Conservation (phyloP, 2,797 vertebrate genomes). For the Hyperoplus immaculatus region DNA sequence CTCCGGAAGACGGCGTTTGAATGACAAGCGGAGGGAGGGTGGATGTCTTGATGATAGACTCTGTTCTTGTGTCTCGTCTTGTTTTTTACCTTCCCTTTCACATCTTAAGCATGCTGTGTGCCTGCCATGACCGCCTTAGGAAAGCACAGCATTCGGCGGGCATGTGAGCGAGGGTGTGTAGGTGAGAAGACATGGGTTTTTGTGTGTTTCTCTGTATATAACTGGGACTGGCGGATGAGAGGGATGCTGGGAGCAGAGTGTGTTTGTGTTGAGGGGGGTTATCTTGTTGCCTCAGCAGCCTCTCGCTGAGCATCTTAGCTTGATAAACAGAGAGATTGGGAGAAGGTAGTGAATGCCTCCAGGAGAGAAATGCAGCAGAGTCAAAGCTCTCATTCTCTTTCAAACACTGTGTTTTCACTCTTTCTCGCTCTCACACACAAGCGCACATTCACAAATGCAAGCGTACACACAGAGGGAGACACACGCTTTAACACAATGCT, state of each 20-base stretch:
- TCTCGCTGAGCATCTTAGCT: conserved; percentile 67
- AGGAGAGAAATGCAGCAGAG: conserved; percentile 71
- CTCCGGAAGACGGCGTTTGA: conserved; percentile 68
- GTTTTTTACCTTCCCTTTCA: conserved; percentile 44
- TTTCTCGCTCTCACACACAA: background rate
- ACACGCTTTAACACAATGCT: conserved; percentile 19
- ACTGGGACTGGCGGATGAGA: conserved; percentile 49
- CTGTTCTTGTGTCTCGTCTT: conserved; percentile 62
- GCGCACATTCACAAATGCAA: conserved; percentile 8
- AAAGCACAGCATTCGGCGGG: conserved; percentile 50
- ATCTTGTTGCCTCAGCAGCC: conserved; percentile 79
- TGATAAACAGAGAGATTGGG: conserved; percentile 76
- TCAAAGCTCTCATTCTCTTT: conserved; percentile 63
- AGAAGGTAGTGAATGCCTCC: conserved; percentile 72
- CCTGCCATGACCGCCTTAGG: conserved; percentile 57
- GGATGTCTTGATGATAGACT: conserved; percentile 66
- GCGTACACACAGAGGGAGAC: conserved; percentile 17
- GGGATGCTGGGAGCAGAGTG: conserved; percentile 28
- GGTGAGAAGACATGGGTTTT: conserved; percentile 44
- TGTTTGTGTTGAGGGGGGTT: conserved; percentile 48
- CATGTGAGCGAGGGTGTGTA: conserved; percentile 42
- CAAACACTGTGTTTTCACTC: conserved; percentile 26
- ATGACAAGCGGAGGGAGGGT: conserved; percentile 68
- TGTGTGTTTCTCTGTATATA: conserved; percentile 44
- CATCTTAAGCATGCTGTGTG: conserved; percentile 55